Conservation (phyloP, 2,888 invertebrate species). For the Cantharis rufa region DNA sequence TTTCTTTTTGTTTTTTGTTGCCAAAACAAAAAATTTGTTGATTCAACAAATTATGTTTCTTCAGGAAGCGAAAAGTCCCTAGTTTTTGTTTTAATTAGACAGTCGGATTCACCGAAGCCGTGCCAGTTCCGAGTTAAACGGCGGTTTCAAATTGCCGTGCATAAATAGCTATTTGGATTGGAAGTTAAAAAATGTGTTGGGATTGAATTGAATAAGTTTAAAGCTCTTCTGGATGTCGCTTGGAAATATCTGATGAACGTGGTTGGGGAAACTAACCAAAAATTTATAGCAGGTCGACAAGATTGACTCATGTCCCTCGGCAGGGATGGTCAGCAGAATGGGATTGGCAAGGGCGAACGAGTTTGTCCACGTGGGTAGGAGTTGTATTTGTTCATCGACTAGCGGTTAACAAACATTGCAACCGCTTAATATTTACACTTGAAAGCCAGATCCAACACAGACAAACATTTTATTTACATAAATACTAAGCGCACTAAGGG, state of each 20-base stretch:
- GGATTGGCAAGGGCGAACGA: conserved; percentile 14
- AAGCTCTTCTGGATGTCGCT: neutral
- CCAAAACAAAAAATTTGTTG: too few relatives aligned
- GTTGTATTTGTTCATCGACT: conserved; percentile 26
- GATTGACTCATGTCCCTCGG: conserved; percentile 32
- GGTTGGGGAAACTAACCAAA: conserved; percentile 23
- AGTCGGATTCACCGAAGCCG: too few relatives aligned
- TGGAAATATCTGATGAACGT: conserved; percentile 24
- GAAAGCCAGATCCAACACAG: conserved; percentile 14
- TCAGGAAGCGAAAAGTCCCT: too few relatives aligned
- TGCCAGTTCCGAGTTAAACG: too few relatives aligned
- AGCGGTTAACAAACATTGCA: conserved; percentile 22
- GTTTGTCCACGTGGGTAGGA: conserved; percentile 13
- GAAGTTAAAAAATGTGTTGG: neutral
- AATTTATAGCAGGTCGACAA: conserved; percentile 36
- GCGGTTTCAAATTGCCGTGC: too few relatives aligned
- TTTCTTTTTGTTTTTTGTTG: too few relatives aligned
- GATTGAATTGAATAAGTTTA: neutral
- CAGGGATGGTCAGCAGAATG: conserved; percentile 17
- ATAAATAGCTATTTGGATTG: too few relatives aligned
- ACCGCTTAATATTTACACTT: conserved; percentile 21
- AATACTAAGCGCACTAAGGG: conserved; percentile 2
- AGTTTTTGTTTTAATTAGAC: too few relatives aligned
- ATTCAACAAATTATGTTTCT: too few relatives aligned
- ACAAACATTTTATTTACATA: conserved; percentile 10